phyloP scores from a whole-genome alignment of 2,888 invertebrate species.

The Ormyrus labotus region DNA sequence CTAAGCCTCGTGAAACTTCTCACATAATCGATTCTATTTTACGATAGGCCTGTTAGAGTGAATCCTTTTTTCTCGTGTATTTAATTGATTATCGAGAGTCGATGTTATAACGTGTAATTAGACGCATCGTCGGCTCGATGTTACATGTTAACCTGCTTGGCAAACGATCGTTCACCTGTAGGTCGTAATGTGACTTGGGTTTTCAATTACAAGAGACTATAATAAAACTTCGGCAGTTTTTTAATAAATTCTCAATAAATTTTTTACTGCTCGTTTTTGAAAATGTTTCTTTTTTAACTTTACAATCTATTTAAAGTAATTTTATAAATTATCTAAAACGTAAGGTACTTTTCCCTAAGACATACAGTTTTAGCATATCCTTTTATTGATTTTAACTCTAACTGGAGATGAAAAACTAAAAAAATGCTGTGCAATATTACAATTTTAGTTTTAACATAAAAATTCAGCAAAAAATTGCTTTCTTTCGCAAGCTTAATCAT shows the following conservation, averaged over 20 bases:
- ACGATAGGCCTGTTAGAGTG: slow-evolving; percentile 14
- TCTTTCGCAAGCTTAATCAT: too few relatives aligned
- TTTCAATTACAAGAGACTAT: background rate
- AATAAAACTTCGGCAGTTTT: background rate
- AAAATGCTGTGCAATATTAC: too few relatives aligned
- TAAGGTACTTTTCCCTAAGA: too few relatives aligned
- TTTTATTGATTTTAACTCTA: too few relatives aligned
- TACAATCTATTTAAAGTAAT: background rate
- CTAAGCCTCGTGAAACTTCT: slow-evolving; percentile 23
- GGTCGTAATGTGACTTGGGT: background rate
- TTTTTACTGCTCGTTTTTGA: background rate
- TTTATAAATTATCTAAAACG: too few relatives aligned
- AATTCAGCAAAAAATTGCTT: too few relatives aligned
- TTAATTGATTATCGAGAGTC: slow-evolving; percentile 27
- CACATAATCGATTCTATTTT: slow-evolving; percentile 16
- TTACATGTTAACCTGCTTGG: too few relatives aligned
- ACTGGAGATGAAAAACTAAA: too few relatives aligned
- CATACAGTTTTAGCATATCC: too few relatives aligned
- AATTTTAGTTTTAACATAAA: too few relatives aligned
- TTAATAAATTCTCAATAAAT: background rate
- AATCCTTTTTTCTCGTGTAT: background rate
- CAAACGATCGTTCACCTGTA: too few relatives aligned
- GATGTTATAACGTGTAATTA: slow-evolving; percentile 23
- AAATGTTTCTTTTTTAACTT: background rate
- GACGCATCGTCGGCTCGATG: background rate